Conservation (phyloP, 2,888 invertebrate species). For the Drosophila nr. perissopoda region DNA sequence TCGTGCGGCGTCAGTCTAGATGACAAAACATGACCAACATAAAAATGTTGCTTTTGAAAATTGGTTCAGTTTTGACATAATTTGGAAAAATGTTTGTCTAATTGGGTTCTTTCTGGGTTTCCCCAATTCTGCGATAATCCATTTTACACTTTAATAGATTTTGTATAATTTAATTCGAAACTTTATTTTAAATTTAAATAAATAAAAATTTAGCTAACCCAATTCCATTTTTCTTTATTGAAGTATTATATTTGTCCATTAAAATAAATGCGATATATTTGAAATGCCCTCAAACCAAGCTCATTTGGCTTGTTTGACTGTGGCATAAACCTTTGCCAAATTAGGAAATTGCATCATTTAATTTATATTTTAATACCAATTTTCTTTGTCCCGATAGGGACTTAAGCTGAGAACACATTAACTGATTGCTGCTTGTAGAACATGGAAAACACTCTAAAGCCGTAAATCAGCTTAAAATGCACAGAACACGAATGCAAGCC, state of each 20-base stretch:
- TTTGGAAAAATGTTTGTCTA: neutral
- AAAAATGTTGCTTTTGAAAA: neutral
- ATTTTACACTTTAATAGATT: neutral
- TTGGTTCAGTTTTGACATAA: neutral
- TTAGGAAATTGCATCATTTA: slow-evolving; percentile 21
- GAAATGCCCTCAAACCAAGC: neutral
- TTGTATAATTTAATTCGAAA: neutral
- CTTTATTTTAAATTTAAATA: neutral
- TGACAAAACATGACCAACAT: neutral
- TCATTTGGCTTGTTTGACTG: neutral
- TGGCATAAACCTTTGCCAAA: neutral
- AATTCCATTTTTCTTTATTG: neutral
- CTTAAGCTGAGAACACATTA: slow-evolving; percentile 15
- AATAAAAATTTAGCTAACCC: neutral
- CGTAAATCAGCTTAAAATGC: slow-evolving; percentile 56
- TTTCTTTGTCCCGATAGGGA: neutral
- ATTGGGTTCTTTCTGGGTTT: neutral
- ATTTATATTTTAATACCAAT: slow-evolving; percentile 17
- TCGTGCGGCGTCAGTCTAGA: neutral
- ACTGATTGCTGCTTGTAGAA: slow-evolving; percentile 35
- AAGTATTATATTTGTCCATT: neutral
- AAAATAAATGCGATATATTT: neutral
- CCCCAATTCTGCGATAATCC: too few species aligned
- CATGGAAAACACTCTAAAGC: slow-evolving; percentile 26
- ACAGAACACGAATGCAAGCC: slow-evolving; percentile 24